Evolutionary conservation across 1,140 invertebrate genomes (phyloP), one percentile per base, ranked within the genome.

Genomic region (Drosophila malerkotliana): DNA sequence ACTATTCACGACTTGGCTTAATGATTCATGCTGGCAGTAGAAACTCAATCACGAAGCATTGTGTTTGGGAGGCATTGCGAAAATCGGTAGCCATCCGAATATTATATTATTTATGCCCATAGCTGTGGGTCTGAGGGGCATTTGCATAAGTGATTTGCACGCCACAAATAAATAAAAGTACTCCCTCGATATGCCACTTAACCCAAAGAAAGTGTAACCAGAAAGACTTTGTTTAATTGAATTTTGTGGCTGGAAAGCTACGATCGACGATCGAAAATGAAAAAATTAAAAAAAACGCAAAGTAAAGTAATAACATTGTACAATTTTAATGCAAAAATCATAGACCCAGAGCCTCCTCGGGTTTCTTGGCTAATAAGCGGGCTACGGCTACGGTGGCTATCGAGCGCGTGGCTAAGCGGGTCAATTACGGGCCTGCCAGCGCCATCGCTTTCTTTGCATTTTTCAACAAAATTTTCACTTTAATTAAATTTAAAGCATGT

Each of bases 401-500:
- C 24, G 54, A 51, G 73, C 54, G 60, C 54, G 79, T 75, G 78
- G 79, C 83, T 71, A 87, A 87, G 81, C 81, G 61, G 81, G 81
- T 87, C 81, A 85, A 72, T 77, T 87, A 77, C 58, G 71, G 37
- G 64, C 63, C 39, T 41, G 71, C 57, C 52, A 62, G 79, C 64
- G 49, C 77, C 87, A 88, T 18, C 18, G 18, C 83, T 87, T 87
- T 87, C 82, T 87, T 87, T 85, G 71, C 64, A 67, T 78, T 81
- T 79, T 57, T 37, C 79, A 48, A 62, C 71, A 57, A 85, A 69
- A 85, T 87, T 87, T 87, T 87, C 82, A 87, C 82, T 87, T 87
- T 87, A 87, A 87, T 87, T 87, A 82, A 87, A 87, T 82, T 87
- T 87, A 64, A 87, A 79, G 82, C 82, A 85, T 87, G 82, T 78